phyloP scores from a whole-genome alignment of 2,888 invertebrate genomes.

The Psylliodes chrysocephalus region DNA sequence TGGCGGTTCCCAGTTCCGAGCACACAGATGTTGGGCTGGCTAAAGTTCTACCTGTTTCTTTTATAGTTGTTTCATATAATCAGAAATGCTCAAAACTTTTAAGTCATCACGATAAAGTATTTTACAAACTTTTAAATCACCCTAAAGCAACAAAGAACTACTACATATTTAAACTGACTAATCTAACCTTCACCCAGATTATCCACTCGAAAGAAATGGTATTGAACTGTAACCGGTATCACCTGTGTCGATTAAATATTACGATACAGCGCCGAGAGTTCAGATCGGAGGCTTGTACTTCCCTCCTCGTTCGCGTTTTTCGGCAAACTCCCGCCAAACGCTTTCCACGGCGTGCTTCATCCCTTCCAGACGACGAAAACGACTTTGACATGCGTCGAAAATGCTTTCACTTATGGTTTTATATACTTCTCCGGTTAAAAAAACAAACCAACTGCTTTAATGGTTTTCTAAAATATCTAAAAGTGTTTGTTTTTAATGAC shows the following conservation, averaged over 20 bases:
- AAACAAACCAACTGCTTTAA: too few relatives aligned
- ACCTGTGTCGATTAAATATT: constrained; percentile 9
- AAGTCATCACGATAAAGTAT: too few relatives aligned
- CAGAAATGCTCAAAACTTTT: too few relatives aligned
- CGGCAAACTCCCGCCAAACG: constrained; percentile 48
- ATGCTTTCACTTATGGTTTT: background rate
- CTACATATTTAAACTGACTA: constrained; percentile 18
- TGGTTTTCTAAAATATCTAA: too few relatives aligned
- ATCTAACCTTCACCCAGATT: constrained; percentile 33
- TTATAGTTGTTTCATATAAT: too few relatives aligned
- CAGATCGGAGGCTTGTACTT: constrained; percentile 9
- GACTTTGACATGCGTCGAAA: background rate
- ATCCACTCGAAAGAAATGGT: constrained; percentile 10
- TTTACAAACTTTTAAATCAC: background rate
- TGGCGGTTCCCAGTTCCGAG: too few relatives aligned
- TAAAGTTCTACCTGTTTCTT: too few relatives aligned
- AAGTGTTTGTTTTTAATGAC: too few relatives aligned
- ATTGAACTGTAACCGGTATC: constrained; percentile 12
- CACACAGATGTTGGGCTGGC: too few relatives aligned
- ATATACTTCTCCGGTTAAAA: too few relatives aligned
- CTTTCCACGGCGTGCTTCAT: constrained; percentile 33
- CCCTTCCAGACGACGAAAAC: background rate
- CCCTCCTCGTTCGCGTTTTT: constrained; percentile 35
- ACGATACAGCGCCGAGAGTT: constrained; percentile 9
- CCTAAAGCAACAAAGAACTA: constrained; percentile 25